phyloP scores from a whole-genome alignment of 2,113 vertebrate species.

The Tursiops truncatus region DNA sequence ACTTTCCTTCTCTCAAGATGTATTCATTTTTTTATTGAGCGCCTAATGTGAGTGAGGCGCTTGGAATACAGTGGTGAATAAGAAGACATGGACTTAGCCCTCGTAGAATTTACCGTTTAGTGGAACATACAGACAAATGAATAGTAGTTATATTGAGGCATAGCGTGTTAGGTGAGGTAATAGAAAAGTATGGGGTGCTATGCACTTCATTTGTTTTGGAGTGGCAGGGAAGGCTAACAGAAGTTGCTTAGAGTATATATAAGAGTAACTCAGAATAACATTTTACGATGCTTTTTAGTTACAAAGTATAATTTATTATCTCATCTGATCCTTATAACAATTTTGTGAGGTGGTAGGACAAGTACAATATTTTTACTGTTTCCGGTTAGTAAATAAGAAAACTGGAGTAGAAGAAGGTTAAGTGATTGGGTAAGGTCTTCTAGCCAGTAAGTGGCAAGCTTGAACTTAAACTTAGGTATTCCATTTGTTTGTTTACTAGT shows the following conservation, averaged over 20 bases:
- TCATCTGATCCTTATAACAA: conserved; percentile 38
- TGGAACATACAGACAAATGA: background rate
- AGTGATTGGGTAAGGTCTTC: background rate
- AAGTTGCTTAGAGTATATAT: conserved; percentile 15
- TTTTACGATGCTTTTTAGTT: conserved; percentile 53
- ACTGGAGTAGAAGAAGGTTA: background rate
- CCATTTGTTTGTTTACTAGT: conserved; percentile 19
- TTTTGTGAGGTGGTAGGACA: background rate
- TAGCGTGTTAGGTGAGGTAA: background rate
- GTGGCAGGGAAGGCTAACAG: conserved; percentile 1
- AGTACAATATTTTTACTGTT: conserved; percentile 42
- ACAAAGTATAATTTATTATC: background rate
- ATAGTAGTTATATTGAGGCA: background rate
- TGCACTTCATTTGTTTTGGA: conserved; percentile 44
- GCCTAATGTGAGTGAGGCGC: background rate
- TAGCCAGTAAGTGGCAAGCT: background rate
- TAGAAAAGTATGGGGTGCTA: background rate
- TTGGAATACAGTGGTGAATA: background rate
- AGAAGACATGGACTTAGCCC: background rate
- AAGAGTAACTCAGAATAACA: conserved; percentile 30
- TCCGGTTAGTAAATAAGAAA: conserved; percentile 23
- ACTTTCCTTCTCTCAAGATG: conserved; percentile 22
- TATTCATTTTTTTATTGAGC: conserved; percentile 10
- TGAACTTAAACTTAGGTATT: conserved; percentile 26
- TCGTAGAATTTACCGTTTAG: background rate